Evolutionary conservation across 2,888 invertebrate species (phyloP).

Genomic region (Agrilus mali): DNA sequence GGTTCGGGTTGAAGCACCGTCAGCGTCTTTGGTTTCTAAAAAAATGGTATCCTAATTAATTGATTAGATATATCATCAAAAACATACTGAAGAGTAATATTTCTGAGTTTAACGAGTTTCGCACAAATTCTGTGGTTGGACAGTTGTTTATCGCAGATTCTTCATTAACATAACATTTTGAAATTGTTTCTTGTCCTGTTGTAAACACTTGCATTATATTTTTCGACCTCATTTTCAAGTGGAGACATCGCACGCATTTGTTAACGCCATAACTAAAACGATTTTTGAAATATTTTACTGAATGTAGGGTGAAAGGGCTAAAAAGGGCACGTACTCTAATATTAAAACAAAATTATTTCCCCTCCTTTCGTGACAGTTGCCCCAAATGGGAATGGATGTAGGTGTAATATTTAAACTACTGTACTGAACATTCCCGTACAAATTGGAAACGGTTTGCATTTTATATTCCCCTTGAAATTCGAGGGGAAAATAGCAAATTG

Average conservation of each 20-base stretch:
- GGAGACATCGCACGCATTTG: conserved; percentile 48
- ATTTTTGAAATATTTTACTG: neutral
- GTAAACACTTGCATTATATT: conserved; percentile 50
- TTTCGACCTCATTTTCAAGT: conserved; percentile 42
- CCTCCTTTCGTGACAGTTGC: conserved; percentile 45
- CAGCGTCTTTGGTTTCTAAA: conserved; percentile 40
- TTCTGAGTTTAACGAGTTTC: conserved; percentile 27
- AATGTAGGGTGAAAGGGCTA: neutral
- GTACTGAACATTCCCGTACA: conserved; percentile 43
- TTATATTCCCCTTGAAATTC: conserved; percentile 52
- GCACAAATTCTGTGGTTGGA: conserved; percentile 33
- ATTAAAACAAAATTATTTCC: conserved; percentile 49
- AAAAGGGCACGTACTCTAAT: conserved; percentile 36
- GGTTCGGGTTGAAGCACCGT: conserved; percentile 37
- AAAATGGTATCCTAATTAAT: too few relatives aligned
- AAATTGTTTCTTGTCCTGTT: conserved; percentile 39
- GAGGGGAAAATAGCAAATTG: conserved; percentile 49
- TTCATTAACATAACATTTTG: conserved; percentile 47
- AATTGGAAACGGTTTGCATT: conserved; percentile 38
- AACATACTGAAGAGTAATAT: conserved; percentile 49
- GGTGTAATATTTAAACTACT: conserved; percentile 47
- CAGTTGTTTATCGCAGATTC: conserved; percentile 45
- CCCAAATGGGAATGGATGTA: conserved; percentile 53
- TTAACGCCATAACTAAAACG: conserved; percentile 38
- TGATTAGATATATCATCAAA: conserved; percentile 3